Evolutionary conservation across 2,888 invertebrate genomes (phyloP).

Genomic region (Meta bourneti): DNA sequence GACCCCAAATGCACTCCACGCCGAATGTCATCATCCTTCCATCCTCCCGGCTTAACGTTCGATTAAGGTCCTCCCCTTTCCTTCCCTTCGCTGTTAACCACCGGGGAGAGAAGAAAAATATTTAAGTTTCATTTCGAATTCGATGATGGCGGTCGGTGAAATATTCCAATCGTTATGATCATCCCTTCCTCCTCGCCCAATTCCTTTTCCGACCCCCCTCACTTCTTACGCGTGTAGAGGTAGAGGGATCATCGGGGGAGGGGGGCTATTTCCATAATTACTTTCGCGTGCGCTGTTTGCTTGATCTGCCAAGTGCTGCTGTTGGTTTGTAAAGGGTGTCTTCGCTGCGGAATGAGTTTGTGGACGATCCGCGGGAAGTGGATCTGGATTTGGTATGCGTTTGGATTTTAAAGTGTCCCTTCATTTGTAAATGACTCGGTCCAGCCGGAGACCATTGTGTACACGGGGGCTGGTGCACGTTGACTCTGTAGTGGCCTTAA

Average conservation of each 20-base stretch:
- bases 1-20: neutral
- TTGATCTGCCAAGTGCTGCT: no score
- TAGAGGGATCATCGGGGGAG: constrained; percentile 48
- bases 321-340: neutral
- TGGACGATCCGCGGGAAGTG: no score
- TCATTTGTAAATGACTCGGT: no score
- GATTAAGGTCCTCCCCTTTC: constrained; percentile 64
- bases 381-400: no score
- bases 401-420: no score
- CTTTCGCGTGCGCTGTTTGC: neutral
- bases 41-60: constrained; percentile 50
- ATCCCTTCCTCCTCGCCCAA: constrained; percentile 16
- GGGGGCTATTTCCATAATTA: constrained; percentile 48
- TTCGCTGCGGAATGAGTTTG: neutral
- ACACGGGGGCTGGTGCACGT: no score
- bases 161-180: constrained; percentile 76
- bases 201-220: neutral
- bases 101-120: constrained; percentile 51
- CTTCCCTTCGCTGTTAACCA: constrained; percentile 39
- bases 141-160: constrained; percentile 69
- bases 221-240: constrained; percentile 64
- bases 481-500: no score
- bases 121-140: constrained; percentile 75
- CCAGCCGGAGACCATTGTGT: no score
- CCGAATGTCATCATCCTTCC: constrained; percentile 42